Evolutionary conservation across 2,113 vertebrate species (phyloP), one percentile per base, ranked within the genome.

Genomic region (Oxyruncus cristatus): DNA sequence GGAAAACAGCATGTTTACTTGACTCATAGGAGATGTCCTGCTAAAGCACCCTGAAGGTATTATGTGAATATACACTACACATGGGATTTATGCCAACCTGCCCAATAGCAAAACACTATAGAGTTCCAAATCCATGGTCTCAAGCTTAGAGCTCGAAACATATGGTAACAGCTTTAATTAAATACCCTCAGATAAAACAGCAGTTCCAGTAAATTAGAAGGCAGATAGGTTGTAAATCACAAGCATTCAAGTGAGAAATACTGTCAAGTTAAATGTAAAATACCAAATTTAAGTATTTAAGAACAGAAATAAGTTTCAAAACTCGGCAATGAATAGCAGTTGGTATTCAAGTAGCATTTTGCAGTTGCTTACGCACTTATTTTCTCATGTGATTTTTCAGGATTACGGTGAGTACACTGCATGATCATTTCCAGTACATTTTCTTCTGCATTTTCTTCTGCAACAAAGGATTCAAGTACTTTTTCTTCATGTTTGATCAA

Each of bases 161-260:
- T 86, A 91, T 35, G 72, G 91, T 87, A 93, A 90, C 65, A 78
- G 88, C 73, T 95, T 96, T 91, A 91, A 73, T 82, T 87, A 96
- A 96, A 91, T 87, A 83, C 27, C 8, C 27, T 26, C 7, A 15
- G 73, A 74, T 92, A 94, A 95, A 96, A 74, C 5, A 0, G 8
- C 55, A 91, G 88, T 85, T 92, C 78, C 1, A 5, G 68, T 95
- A 85, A 89, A 89, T 93, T 82, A 92, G 70, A 86, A 92, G 61
- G 52, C 77, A 93, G 92, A 74, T 81, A 65, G 1, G 0, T 86
- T 68, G 28, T 94, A 93, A 84, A 91, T 94, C 47, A 11, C 67
- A 78, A 68, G 44, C 44, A 56, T 88, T 72, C 70, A 49, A 85
- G 44, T 68, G 73, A 81, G 66, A 87, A 78, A 89, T 91, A 47